Base-by-base conservation (phyloP, 2,888 invertebrate genomes). In the Synergus itoensis region DNA sequence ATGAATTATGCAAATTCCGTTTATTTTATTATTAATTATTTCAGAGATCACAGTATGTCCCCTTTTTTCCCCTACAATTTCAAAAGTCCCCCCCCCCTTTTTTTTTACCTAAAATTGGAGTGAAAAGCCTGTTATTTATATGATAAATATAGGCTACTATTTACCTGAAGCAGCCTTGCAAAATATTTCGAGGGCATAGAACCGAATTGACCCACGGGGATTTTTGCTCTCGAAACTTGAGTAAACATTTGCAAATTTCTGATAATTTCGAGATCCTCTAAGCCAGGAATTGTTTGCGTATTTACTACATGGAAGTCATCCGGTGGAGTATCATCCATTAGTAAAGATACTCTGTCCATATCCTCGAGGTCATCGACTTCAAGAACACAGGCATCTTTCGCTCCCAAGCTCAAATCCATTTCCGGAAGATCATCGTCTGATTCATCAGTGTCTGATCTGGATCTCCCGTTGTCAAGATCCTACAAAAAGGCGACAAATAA, bases 311-410 rank as follows among this genome's bases (percentile, higher is more conserved):
- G 95, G 89, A 97, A 96, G 77, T 96, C 96, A 82, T 95, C 94
- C 0, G 97, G 97, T 3, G 96, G 95, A 79, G 94, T 94, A 5
- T 95, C 95, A 88, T 97, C 97, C 91, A 96, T 95, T 69, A 97
- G 92, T 79, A 96, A 93, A 62, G 95, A 94, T 83, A 96, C 94
- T 76, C 96, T 95, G 90, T 96, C 96, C 86, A 96, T 94, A 90
- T 97, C 97, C 90, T 97, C 96, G 21, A 96, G 95, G 90, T 97
- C 97, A 89, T 97, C 97, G 12, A 97, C 94, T 94, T 97, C 97
- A 60, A 97, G 92, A 53, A 97, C 94, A 88, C 96, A 97, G 1
- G 96, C 95, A 86, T 97, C 97, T 91, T 97, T 97, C 88, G 95
- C 96, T 62, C 96, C 96, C 75, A 94, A 92, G 64, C 95, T 94